phyloP scores from a whole-genome alignment of 2,888 invertebrate species.

The Scaptomyza tumidula region DNA sequence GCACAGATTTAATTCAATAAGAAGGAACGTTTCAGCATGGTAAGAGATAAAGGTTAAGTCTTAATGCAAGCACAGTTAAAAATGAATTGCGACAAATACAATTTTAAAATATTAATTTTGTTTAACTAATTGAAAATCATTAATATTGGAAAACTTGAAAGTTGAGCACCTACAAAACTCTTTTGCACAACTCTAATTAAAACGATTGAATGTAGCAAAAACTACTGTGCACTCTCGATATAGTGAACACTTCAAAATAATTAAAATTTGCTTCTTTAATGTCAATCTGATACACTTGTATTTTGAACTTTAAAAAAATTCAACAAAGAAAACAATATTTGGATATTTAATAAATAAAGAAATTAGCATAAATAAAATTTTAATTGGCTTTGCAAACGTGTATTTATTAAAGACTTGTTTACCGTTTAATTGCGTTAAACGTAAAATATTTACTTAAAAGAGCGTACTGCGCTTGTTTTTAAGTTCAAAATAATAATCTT shows the following conservation, averaged over 20 bases:
- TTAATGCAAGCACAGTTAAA: too few species aligned
- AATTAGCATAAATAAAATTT: background rate
- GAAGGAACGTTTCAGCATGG: constrained; percentile 34
- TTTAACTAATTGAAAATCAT: too few species aligned
- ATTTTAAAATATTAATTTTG: background rate
- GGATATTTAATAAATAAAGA: background rate
- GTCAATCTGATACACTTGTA: background rate
- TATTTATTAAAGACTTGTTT: too few species aligned
- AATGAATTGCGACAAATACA: background rate
- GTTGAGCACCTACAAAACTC: background rate
- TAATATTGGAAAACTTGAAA: background rate
- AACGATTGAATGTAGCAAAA: background rate
- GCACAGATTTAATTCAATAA: background rate
- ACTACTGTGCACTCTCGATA: background rate
- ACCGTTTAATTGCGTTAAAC: too few species aligned
- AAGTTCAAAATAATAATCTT: too few species aligned
- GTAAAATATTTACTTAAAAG: background rate
- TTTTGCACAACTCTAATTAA: background rate
- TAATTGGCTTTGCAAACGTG: too few species aligned
- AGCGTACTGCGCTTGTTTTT: too few species aligned
- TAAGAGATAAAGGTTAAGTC: constrained; percentile 16
- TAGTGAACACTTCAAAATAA: background rate
- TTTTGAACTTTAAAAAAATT: too few species aligned
- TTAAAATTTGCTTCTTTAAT: too few species aligned
- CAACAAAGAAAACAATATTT: background rate